Evolutionary conservation across 2,113 vertebrate genomes (phyloP).

Genomic region (Bungarus multicinctus): DNA sequence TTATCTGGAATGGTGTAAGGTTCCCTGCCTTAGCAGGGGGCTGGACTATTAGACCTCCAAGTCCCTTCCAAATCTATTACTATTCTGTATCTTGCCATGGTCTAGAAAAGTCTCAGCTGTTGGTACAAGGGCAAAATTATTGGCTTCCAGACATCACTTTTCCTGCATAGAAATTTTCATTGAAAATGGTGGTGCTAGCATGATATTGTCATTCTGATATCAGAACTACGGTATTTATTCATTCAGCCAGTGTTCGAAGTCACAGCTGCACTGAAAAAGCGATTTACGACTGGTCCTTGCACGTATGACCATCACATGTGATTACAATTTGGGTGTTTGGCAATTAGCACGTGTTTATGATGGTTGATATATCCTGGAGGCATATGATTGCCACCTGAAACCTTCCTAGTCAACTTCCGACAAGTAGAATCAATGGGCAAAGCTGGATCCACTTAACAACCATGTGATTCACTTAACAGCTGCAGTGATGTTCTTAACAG

Average conservation of each 20-base stretch:
- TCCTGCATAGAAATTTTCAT: background rate
- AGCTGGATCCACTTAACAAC: background rate
- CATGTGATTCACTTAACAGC: background rate
- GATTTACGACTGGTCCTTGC: background rate
- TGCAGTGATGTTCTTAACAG: background rate
- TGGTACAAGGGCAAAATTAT: background rate
- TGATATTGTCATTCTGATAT: background rate
- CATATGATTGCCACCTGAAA: background rate
- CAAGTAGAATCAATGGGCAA: background rate
- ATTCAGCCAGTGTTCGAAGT: background rate
- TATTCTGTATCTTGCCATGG: background rate
- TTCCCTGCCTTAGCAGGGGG: no score
- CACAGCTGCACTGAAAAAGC: background rate
- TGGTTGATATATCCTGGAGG: background rate
- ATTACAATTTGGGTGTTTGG: background rate
- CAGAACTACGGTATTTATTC: background rate
- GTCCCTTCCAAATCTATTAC: background rate
- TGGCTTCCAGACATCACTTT: background rate
- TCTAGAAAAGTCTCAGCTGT: background rate
- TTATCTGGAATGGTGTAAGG: no score
- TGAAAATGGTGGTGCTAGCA: background rate
- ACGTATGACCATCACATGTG: background rate
- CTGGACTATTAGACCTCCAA: background rate
- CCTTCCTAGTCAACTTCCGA: background rate
- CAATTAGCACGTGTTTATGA: background rate